Evolutionary conservation across 2,797 vertebrate species (phyloP).

Genomic region (Loris lydekkerianus): DNA sequence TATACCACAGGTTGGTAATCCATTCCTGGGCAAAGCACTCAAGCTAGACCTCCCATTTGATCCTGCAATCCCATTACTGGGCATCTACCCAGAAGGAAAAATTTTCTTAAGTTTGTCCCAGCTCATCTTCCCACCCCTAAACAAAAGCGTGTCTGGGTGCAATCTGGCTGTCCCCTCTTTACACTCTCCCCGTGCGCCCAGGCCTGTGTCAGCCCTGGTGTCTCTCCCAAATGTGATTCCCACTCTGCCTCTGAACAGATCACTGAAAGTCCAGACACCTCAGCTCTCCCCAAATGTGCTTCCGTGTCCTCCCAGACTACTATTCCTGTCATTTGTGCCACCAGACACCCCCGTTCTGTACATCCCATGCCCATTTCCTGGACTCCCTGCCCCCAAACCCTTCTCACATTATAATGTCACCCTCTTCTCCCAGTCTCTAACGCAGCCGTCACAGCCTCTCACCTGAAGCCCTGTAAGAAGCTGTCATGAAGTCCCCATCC

Average conservation of each 20-base stretch:
- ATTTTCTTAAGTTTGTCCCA: background rate
- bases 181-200: fast-evolving
- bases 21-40: too few species aligned
- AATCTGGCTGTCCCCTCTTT: background rate
- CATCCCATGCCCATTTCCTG: too few species aligned
- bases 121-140: background rate
- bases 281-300: fast-evolving
- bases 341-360: background rate
- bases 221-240: background rate
- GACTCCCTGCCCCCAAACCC: background rate
- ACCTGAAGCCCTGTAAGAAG: too few species aligned
- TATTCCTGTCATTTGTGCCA: too few species aligned
- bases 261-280: background rate
- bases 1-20: too few species aligned
- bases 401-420: too few species aligned
- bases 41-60: too few species aligned
- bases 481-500: fast-evolving
- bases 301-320: background rate
- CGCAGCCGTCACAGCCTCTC: background rate
- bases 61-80: too few species aligned
- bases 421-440: too few species aligned
- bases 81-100: too few species aligned
- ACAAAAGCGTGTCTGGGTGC: background rate
- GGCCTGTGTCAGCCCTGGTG: background rate
- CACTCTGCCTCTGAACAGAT: background rate